Evolutionary conservation across 2,797 vertebrate genomes (phyloP), one percentile per base, ranked within the genome.

Genomic region (Nyctibius grandis): DNA sequence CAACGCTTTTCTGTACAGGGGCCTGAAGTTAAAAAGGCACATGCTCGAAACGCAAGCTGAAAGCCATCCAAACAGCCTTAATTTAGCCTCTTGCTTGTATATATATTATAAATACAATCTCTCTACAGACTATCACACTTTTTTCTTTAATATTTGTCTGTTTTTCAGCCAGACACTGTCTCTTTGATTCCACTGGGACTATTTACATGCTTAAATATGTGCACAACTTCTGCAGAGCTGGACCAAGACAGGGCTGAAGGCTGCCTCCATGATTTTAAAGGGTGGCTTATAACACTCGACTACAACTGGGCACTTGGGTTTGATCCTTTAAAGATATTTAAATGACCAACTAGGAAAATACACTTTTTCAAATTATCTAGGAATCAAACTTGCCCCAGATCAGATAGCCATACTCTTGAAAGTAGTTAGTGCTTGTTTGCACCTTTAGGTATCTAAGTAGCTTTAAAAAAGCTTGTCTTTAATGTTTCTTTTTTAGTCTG

Each of bases 401-500:
- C 60, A 91, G 60, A 75, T 77, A 72, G 45, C 61, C 22, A 15
- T 64, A 75, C 17, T 70, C 64, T 64, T 60, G 76, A 78, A 85
- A 51, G 61, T 60, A 73, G 22, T 47, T 54, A 65, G 28, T 69
- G 33, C 21, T 72, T 88, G 65, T 91, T 96, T 96, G 28, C 53
- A 81, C 65, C 25, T 77, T 86, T 74, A 65, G 67, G 22, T 75
- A 65, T 42, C 57, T 83, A 33, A 83, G 34, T 42, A 88, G 42
- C n/a, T 94, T 92, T 0, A 22, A 91, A 93, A 93, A 87, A 33
- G 5, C 33, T 61, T 1, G 1, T 40, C 53, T 86, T 85, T 91
- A 80, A 85, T 88, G 81, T 85, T 88, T 70, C 77, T 79, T 93
- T n/a, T 89, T 33, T 38, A 80, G 88, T 91, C 89, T 85, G 78